Conservation (phyloP, 1,140 invertebrate species). For the Diachasma alloeum region DNA sequence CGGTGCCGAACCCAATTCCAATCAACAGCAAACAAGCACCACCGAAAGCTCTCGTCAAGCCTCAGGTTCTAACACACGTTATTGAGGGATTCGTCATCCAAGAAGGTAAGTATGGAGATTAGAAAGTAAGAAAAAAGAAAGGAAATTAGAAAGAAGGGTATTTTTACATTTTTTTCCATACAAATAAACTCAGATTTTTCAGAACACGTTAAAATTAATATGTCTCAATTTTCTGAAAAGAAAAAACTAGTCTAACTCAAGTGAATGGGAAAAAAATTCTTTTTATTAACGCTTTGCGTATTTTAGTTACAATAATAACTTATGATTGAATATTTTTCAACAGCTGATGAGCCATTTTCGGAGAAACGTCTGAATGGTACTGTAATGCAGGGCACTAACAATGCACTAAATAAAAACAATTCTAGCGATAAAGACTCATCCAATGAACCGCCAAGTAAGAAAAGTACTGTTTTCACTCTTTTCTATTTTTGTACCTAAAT, state of each 20-base stretch:
- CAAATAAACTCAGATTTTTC: neutral
- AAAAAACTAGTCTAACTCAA: too few relatives aligned
- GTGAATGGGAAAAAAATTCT: conserved; percentile 32
- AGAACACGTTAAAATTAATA: neutral
- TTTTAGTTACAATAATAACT: too few relatives aligned
- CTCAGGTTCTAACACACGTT: conserved; percentile 94
- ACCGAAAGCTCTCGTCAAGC: conserved; percentile 95
- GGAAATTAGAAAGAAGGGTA: neutral
- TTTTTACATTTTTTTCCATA: too few relatives aligned
- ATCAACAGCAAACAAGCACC: conserved; percentile 70
- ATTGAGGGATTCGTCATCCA: conserved; percentile 98
- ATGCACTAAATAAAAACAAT: conserved; percentile 59
- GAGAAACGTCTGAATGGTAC: conserved; percentile 73
- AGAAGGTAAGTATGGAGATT: conserved; percentile 71
- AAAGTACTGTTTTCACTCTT: conserved; percentile 22
- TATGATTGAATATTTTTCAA: conserved; percentile 23
- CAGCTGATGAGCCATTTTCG: conserved; percentile 85
- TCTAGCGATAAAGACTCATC: conserved; percentile 65
- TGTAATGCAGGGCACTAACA: conserved; percentile 61
- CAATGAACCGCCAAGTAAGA: conserved; percentile 80
- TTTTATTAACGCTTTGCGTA: too few relatives aligned
- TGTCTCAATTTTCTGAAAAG: neutral
- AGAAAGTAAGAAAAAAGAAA: too few relatives aligned
- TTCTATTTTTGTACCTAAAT: neutral
- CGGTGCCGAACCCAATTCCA: conserved; percentile 45